Conservation (phyloP, 2,888 invertebrate genomes). For the Exocentrus adspersus region DNA sequence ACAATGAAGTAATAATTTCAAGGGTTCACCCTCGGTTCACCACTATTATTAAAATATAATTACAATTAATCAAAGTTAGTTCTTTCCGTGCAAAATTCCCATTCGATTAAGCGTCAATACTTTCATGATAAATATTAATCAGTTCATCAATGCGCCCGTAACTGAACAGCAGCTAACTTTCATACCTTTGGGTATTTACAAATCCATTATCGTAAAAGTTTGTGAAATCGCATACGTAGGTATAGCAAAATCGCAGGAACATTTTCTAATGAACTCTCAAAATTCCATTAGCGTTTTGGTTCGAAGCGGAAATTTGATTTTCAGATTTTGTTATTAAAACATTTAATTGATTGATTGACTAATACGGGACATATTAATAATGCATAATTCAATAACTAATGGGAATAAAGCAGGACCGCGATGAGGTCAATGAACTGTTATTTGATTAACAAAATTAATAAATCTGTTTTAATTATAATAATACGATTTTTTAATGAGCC, state of each 20-base stretch:
- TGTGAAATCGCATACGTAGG: constrained; percentile 4
- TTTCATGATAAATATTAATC: constrained; percentile 12
- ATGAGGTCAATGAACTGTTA: too few species aligned
- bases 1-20: too few species aligned
- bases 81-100: constrained; percentile 3
- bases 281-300: constrained; percentile 14
- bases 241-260: constrained; percentile 1
- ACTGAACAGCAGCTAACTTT: constrained; percentile 15
- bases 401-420: too few species aligned
- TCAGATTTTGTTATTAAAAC: neutral
- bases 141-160: constrained; percentile 14
- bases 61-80: neutral
- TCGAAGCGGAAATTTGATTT: constrained; percentile 1
- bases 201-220: constrained; percentile 23
- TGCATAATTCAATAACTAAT: neutral
- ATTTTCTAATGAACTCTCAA: constrained; percentile 17
- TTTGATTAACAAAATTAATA: too few species aligned
- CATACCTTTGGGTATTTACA: constrained; percentile 22
- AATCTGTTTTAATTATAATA: too few species aligned
- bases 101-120: constrained; percentile 1
- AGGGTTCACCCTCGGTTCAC: too few species aligned
- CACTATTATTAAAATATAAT: too few species aligned
- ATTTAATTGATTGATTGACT: neutral
- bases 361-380: neutral
- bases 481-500: too few species aligned